Percentiles rank a stretch among this genome's conserved stretches.
Evolutionary conservation across 2,113 vertebrate genomes (phyloP).

Genomic region (Platysteira castanea): DNA sequence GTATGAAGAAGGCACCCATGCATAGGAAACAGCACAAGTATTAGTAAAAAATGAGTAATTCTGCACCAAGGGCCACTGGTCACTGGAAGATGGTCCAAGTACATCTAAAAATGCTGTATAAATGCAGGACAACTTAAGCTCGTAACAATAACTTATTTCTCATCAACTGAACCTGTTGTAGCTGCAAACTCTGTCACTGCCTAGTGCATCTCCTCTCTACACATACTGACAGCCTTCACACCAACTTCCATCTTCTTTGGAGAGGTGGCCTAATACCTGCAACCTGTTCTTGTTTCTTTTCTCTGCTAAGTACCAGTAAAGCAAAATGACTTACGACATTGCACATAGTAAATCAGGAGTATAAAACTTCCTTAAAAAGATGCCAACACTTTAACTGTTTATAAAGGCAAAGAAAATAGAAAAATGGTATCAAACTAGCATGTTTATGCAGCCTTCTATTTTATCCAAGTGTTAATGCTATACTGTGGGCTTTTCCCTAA

Average conservation of each 20-base stretch:
- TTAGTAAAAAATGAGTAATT: not conserved
- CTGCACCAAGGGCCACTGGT: not conserved
- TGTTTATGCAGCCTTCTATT: not conserved
- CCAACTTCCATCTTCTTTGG: not conserved
- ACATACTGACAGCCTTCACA: not conserved
- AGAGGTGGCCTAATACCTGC: not conserved
- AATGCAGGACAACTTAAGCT: not conserved
- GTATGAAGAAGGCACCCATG: not conserved
- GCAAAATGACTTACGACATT: not conserved
- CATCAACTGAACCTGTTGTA: not conserved
- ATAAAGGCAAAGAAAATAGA: not conserved
- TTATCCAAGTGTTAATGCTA: constrained; percentile 1
- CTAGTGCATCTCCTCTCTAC: not conserved
- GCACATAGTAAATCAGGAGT: not conserved
- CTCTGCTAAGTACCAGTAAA: not conserved
- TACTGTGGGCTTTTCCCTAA: constrained; percentile 3
- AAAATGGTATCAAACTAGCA: not conserved
- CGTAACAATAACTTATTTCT: not conserved
- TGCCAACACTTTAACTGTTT: not conserved
- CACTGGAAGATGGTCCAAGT: not conserved
- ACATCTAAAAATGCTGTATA: not conserved
- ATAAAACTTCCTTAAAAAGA: not conserved
- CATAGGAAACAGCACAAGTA: not conserved
- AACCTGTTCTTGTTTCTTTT: not conserved
- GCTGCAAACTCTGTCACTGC: not conserved